Conservation (phyloP, 2,888 invertebrate species). For the Carabus problematicus region DNA sequence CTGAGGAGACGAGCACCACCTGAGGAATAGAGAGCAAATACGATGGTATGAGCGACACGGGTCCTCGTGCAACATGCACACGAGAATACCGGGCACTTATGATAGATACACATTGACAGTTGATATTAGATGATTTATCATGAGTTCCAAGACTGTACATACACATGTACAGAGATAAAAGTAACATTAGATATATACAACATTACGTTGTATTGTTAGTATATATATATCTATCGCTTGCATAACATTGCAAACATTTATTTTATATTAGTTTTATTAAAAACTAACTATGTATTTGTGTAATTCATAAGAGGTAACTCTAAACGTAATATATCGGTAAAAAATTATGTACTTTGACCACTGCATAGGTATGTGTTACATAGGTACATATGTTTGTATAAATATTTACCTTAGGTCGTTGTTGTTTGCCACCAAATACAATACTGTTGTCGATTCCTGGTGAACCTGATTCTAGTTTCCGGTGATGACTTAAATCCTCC, state of each 20-base stretch:
- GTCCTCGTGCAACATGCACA: background rate
- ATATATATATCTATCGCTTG: too few relatives aligned
- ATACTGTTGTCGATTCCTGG: constrained; percentile 62
- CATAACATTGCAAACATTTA: too few relatives aligned
- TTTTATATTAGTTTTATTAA: too few relatives aligned
- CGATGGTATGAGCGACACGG: constrained; percentile 13
- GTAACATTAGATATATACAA: too few relatives aligned
- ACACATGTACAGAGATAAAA: too few relatives aligned
- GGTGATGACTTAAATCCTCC: constrained; percentile 78
- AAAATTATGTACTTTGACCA: background rate
- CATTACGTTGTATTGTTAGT: too few relatives aligned
- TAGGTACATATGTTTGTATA: constrained; percentile 45
- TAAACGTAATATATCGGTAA: too few relatives aligned
- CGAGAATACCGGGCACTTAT: constrained; percentile 30
- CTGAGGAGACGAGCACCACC: constrained; percentile 61
- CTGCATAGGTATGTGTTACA: background rate
- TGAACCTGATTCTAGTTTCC: constrained; percentile 70
- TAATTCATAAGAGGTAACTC: too few relatives aligned
- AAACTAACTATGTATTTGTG: too few relatives aligned
- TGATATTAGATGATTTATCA: constrained; percentile 13
- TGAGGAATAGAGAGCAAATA: constrained; percentile 44
- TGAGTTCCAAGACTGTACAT: background rate
- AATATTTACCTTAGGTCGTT: constrained; percentile 65
- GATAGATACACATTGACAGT: background rate
- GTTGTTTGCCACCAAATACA: constrained; percentile 63